These are phyloP conservation scores for Palaemon carinicauda DNA, from an alignment of 1,140 invertebrate species.

Conservation along the genomic window DNA sequence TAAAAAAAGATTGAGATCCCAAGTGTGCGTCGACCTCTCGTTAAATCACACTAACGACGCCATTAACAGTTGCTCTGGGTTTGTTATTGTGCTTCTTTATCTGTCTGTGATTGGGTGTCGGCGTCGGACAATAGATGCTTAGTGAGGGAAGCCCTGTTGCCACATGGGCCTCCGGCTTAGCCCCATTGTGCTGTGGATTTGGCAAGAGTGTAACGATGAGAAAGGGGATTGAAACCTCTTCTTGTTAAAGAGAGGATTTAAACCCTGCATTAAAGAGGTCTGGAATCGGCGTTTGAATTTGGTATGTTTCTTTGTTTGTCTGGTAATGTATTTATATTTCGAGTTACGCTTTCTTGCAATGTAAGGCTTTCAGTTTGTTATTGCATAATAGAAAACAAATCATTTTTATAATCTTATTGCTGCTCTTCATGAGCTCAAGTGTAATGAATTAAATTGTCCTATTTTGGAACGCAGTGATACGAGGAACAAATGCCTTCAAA, in stretches of 20 bases:
- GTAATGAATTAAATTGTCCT: too few relatives aligned
- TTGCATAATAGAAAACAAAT: too few relatives aligned
- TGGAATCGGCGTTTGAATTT: neutral
- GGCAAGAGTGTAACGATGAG: neutral
- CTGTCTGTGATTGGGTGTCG: conserved; percentile 36
- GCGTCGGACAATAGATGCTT: conserved; percentile 10
- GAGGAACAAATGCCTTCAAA: too few relatives aligned
- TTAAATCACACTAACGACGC: conserved; percentile 33
- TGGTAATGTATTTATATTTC: neutral
- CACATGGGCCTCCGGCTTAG: conserved; percentile 1
- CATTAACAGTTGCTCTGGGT: conserved; percentile 9
- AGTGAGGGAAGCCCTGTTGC: neutral
- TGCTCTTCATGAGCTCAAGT: too few relatives aligned
- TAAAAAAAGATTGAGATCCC: neutral
- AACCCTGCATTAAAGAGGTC: too few relatives aligned
- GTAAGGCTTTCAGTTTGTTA: too few relatives aligned
- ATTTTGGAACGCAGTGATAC: too few relatives aligned
- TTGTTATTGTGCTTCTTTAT: conserved; percentile 29
- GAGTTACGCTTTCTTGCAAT: too few relatives aligned
- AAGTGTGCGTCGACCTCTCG: neutral
- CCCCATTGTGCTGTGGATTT: conserved; percentile 13
- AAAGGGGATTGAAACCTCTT: neutral
- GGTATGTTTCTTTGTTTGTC: neutral
- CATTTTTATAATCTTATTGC: too few relatives aligned
- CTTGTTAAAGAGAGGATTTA: too few relatives aligned